Base-by-base conservation (phyloP, 2,797 vertebrate species). In the Heliangelus exortis region DNA sequence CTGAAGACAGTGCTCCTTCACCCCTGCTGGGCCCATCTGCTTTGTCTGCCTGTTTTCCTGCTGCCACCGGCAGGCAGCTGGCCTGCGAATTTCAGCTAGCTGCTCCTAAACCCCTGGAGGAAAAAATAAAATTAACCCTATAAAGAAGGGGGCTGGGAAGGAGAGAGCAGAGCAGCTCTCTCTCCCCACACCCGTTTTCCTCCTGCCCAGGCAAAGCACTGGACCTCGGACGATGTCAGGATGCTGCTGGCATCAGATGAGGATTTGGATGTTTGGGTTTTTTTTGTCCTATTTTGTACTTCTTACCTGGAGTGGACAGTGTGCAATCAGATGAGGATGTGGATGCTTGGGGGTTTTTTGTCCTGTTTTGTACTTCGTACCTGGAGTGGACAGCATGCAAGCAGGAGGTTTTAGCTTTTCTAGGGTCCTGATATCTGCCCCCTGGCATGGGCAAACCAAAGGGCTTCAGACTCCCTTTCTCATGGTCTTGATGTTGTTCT, bases 1-100 rank as follows among this genome's bases (percentile, higher is more conserved):
- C 91, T 89, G 93, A 84, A 97, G 96, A 97, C 95, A 95, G 72
- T 41, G 90, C 91, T 94, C 91, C 93, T 93, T 91, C 96, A 94
- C 97, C 96, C 97, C 97, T 81, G 95, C 95, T 96, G 97, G 43
- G 97, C 87, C 97, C 97, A 97, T 97, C 97, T 97, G 97, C 95
- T 96, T 96, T 95, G 94, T 96, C 92, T 95, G 95, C 91, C 93
- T 95, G 87, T 89, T 96, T 95, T 97, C 96, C 96, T 96, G 92
- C 97, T 96, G 97, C 95, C 95, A 84, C 88, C 54, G 94, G 95
- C 95, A 95, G 96, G 96, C 97, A 97, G 97, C 97, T 97, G 97
- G 97, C 96, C 92, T 84, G 90, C 43, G 91, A 81, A 8, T 92
- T 96, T 92, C 95, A 96, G 94, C 92, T 91, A 86, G 93, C 86